Evolutionary conservation across 2,888 invertebrate species (phyloP), one percentile per base, ranked within the genome.

Genomic region (Caenorhabditis macrosperma): DNA sequence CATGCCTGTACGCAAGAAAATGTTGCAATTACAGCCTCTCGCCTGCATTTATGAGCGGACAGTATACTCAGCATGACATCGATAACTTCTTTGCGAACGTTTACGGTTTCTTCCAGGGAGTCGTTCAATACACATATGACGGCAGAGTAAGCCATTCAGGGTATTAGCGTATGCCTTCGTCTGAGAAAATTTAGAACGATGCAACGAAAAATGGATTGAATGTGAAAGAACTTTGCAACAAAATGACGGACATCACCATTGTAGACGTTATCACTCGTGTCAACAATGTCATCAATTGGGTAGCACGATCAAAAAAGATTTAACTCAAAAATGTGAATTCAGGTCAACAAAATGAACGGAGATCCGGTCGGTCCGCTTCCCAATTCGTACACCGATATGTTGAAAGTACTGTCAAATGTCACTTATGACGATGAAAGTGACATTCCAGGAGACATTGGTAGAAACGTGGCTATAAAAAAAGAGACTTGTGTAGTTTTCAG

Each of bases 1-100:
- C n/a, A n/a, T n/a, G n/a, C n/a, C n/a, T n/a, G n/a, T n/a, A n/a
- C n/a, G n/a, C n/a, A n/a, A n/a, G n/a, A n/a, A n/a, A n/a, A n/a
- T n/a, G n/a, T n/a, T n/a, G n/a, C n/a, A n/a, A 10, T 75, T 83
- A 15, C 77, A 87, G 87, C 2, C 71, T 86, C n/a, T 9, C 60
- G 0, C 87, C 87, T 6, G 52, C 74, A 15, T 85, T 87, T 68
- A 52, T 69, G 12, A 35, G 54, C 20, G 64, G 46, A 12, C 69
- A 85, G 30, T 59, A 69, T 15, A 78, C 77, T 26, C 81, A 84
- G 48, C 68, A 71, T 12, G 87, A 87, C 26, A 81, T 85, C 55
- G 84, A 85, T 52, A 87, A 88, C 68, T 87, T 87, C 81, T 84
- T 87, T 38, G 67, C 82, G 10, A 86, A 86, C 26, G 28, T 86